phyloP scores from a whole-genome alignment of 2,113 vertebrate genomes.

The Bos javanicus region DNA sequence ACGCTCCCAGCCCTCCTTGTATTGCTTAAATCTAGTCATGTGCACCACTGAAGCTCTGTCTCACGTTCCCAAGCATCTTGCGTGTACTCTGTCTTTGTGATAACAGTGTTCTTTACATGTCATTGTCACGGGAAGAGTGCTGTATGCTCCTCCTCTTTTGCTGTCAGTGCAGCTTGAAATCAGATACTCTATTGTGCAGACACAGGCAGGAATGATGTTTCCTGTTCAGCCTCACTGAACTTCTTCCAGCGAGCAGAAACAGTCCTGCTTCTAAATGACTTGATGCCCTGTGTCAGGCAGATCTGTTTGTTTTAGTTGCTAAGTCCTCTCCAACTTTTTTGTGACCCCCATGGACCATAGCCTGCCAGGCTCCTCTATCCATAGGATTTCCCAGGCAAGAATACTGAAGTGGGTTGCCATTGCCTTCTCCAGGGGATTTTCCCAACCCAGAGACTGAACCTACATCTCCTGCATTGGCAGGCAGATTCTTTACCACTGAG shows the following conservation, averaged over 20 bases:
- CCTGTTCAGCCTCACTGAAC: neutral
- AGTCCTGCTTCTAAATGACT: neutral
- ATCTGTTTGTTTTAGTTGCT: neutral
- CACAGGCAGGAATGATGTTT: too few species aligned
- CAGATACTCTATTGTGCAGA: neutral
- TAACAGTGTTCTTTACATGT: accelerated
- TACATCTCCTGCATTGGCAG: neutral
- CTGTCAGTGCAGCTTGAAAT: neutral
- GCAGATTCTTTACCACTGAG: neutral
- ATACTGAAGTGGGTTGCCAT: neutral
- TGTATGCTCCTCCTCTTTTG: neutral
- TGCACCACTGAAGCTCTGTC: too few species aligned
- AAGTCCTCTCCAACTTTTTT: neutral
- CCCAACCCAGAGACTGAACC: neutral
- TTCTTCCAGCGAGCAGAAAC: neutral
- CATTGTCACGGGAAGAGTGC: too few species aligned
- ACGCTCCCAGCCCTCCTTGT: neutral
- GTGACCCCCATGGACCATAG: neutral
- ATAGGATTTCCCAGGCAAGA: neutral
- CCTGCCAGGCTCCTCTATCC: neutral
- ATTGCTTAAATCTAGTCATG: accelerated
- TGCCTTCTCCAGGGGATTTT: neutral
- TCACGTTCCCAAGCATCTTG: neutral
- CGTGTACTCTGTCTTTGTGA: neutral
- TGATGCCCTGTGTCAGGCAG: neutral